Percentiles rank a stretch among this genome's conserved stretches.
Conservation (phyloP, 1,140 invertebrate species). For the Vanessa atalanta region DNA sequence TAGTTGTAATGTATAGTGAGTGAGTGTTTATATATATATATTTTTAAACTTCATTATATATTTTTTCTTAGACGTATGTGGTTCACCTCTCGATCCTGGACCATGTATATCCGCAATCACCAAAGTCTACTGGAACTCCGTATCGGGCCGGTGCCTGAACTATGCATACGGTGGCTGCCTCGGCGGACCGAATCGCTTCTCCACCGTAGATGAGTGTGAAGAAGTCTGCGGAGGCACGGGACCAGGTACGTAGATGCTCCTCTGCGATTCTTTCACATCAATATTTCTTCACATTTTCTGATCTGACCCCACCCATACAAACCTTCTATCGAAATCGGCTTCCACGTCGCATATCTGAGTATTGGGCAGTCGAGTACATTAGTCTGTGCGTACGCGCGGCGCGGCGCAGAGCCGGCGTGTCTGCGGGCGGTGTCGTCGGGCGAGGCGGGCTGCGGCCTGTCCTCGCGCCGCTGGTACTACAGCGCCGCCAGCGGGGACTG, state of each 20-base stretch:
- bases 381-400: background rate
- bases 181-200: constrained; percentile 89
- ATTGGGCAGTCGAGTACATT: background rate
- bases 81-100: constrained; percentile 83
- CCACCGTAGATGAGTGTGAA: constrained; percentile 59
- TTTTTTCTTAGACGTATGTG: constrained; percentile 83
- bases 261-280: background rate
- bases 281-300: constrained; percentile 6
- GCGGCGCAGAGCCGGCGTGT: constrained; percentile 38
- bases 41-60: background rate
- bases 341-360: background rate
- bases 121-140: constrained; percentile 87
- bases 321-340: background rate
- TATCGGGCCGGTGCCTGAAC: constrained; percentile 78
- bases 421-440: constrained; percentile 54
- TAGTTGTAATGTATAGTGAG: background rate
- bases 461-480: constrained; percentile 62
- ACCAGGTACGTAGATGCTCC: constrained; percentile 46
- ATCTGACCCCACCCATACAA: background rate
- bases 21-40: background rate
- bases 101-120: constrained; percentile 83
- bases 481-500: constrained; percentile 73
- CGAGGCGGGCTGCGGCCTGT: constrained; percentile 36
- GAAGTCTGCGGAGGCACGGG: constrained; percentile 49
- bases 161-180: constrained; percentile 92